These are phyloP conservation scores for Dendrocincla tyrannina DNA, from an alignment of 2,797 vertebrate genomes.

Conservation along the genomic window DNA sequence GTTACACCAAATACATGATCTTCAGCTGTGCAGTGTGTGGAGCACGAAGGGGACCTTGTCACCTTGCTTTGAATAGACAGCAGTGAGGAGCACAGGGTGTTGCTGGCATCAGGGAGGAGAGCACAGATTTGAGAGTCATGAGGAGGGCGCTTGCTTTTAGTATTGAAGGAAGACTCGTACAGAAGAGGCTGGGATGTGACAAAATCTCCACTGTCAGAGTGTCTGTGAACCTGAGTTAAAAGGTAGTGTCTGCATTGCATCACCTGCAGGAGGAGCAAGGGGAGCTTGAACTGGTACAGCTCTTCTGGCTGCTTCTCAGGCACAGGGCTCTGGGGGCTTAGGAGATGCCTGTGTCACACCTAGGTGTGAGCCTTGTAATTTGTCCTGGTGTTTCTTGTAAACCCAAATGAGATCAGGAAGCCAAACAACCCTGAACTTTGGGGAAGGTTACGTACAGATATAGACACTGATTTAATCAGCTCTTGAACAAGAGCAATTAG, in stretches of 20 bases:
- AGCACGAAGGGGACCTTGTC: background rate
- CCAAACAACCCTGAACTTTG: rapidly evolving
- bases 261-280: background rate
- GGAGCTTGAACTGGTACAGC: background rate
- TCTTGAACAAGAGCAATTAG: background rate
- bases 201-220: background rate
- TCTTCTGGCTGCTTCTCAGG: background rate
- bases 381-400: background rate
- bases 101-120: background rate
- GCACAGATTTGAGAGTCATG: background rate
- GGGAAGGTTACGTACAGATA: background rate
- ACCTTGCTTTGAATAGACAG: background rate
- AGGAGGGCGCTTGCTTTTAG: background rate
- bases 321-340: rapidly evolving
- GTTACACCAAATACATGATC: background rate
- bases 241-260: background rate
- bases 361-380: background rate
- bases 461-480: background rate
- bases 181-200: background rate
- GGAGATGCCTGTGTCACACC: background rate
- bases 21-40: background rate
- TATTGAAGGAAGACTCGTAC: background rate
- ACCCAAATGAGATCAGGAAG: background rate
- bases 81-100: rapidly evolving
- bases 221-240: background rate